Conservation (phyloP, 1,140 invertebrate species). For the Drosophila arizonae region DNA sequence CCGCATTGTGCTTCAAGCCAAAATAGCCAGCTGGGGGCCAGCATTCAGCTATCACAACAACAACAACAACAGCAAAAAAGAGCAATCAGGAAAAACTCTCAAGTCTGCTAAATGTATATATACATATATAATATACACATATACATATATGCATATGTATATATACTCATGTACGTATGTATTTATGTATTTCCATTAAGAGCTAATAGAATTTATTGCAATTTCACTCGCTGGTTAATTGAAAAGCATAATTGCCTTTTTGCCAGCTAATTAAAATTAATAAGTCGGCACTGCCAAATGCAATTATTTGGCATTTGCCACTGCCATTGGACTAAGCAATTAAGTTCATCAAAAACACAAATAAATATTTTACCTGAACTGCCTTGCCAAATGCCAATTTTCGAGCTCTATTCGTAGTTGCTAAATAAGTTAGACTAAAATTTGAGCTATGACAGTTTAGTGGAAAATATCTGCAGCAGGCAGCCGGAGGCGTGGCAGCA, state of each 20-base stretch:
- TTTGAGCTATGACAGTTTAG: no score
- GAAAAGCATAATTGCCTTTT: conserved; percentile 2
- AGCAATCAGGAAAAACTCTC: not conserved
- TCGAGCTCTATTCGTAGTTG: no score
- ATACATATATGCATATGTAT: not conserved
- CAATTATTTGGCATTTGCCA: not conserved
- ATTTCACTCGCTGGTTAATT: conserved; percentile 2
- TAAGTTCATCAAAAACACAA: not conserved
- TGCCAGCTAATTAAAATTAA: not conserved
- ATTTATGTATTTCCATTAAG: no score
- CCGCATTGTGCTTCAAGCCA: conserved; percentile 2
- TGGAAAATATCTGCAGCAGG: no score
- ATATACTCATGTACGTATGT: not conserved
- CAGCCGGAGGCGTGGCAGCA: no score
- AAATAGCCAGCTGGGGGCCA: not conserved
- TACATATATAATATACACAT: no score
- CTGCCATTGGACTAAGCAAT: not conserved
- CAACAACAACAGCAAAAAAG: no score
- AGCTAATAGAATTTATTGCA: not conserved
- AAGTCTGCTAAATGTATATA: not conserved
- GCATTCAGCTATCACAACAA: no score
- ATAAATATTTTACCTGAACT: no score
- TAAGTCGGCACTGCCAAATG: not conserved
- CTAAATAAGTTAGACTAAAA: no score
- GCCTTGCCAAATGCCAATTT: no score